phyloP scores from a whole-genome alignment of 2,797 vertebrate genomes.

The Notolabrus celidotus region DNA sequence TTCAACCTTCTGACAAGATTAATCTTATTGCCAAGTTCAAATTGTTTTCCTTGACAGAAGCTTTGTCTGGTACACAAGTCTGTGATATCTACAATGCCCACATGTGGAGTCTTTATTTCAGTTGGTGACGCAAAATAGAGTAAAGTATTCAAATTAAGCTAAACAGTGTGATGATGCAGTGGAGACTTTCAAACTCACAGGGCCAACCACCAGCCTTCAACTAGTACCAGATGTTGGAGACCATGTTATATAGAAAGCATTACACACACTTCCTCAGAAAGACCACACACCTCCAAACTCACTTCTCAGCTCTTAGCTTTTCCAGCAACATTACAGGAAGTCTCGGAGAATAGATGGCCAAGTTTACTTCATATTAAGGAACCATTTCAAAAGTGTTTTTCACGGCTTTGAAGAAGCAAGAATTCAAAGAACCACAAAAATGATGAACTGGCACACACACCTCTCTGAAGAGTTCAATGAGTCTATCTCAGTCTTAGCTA shows the following conservation, averaged over 20 bases:
- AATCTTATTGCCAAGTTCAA: not conserved
- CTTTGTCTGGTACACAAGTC: not conserved
- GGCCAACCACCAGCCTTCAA: constrained; percentile 71
- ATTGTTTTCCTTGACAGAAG: constrained; percentile 14
- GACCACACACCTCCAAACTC: constrained; percentile 73
- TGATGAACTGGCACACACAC: constrained; percentile 42
- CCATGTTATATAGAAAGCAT: constrained; percentile 56
- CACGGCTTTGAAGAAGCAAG: constrained; percentile 24
- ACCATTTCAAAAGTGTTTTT: constrained; percentile 33
- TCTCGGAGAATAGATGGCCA: constrained; percentile 29
- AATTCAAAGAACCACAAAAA: constrained; percentile 51
- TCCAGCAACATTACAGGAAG: constrained; percentile 45
- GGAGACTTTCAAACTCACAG: constrained; percentile 49
- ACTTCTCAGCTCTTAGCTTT: constrained; percentile 47
- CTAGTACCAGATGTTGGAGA: constrained; percentile 70
- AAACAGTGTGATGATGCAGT: constrained; percentile 45
- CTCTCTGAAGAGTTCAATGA: constrained; percentile 54
- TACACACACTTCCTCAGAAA: constrained; percentile 53
- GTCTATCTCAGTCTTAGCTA: constrained; percentile 43
- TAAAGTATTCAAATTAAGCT: constrained; percentile 59
- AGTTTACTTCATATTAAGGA: constrained; percentile 27
- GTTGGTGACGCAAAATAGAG: constrained; percentile 20
- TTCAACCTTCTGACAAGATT: not conserved
- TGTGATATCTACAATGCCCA: not conserved
- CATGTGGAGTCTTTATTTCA: constrained; percentile 24